Base-by-base conservation (phyloP, 1,140 invertebrate genomes). In the Rhynchophorus ferrugineus region DNA sequence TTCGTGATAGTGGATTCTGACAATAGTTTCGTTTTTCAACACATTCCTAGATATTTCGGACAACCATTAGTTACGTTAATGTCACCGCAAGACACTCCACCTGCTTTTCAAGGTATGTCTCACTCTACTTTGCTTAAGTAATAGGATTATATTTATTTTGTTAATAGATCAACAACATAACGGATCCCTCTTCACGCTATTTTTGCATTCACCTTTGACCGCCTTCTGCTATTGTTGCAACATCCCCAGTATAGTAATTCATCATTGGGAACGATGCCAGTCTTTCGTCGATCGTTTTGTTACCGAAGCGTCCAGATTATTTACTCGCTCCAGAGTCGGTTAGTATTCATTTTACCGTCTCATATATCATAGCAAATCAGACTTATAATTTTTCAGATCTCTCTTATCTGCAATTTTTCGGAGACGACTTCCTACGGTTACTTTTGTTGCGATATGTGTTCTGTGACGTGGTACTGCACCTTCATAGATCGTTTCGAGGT, bases 1-100 rank as follows among this genome's bases (percentile, higher is more conserved):
- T 95, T 96, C 73, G 78, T 97, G 37, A 88, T 97, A 55, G 83
- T 97, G 51, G 94, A 97, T 71, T 95, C 91, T 61, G 89, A 96
- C 72, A 96, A 95, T 73, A 93, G 90, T 67, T 90, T 87, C 70
- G 87, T 91, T 50, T 97, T 96, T 74, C 85, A 91, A 75, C 84
- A 91, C 68, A 87, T 96, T 66, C 89, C 91, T 18, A 83, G 85
- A 54, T 86, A 91, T 66, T 98, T 97, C 75, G 92, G 91, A 11
- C 91, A 95, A 69, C 93, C 94, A n/a, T 73, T 96, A 49, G 84
- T 97, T 45, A 85, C 94, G 49, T 78, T 98, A 2, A 91, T 96
- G 85, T 96, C 93, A 47, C 91, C 94, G 6, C 83, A 92, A 71
- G 87, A 94, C 68, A 79, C 88, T 56, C 93, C 93, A 47, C 73